These are phyloP conservation scores for Acrocephalus kingi DNA, from an alignment of 2,113 vertebrate genomes.

Conservation along the genomic window DNA sequence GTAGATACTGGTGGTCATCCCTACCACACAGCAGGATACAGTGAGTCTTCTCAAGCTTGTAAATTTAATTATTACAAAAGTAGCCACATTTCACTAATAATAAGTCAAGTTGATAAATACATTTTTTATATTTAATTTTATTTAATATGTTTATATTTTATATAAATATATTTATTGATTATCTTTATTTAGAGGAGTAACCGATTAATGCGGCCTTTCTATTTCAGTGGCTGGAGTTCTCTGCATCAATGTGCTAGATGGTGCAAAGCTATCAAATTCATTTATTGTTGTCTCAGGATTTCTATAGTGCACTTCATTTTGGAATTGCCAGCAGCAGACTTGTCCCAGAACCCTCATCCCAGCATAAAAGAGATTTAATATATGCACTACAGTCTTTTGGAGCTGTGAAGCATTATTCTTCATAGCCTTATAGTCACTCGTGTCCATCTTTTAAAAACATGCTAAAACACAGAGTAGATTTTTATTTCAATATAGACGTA, in stretches of 20 bases:
- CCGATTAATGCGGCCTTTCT: neutral
- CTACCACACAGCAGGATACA: neutral
- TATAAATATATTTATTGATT: neutral
- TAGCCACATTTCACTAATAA: neutral
- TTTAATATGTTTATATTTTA: neutral
- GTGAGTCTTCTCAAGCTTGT: neutral
- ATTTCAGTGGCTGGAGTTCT: neutral
- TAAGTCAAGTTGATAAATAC: neutral
- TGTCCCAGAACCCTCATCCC: neutral
- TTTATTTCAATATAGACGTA: neutral
- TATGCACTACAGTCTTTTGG: neutral
- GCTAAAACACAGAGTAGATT: neutral
- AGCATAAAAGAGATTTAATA: neutral
- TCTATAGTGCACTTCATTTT: neutral
- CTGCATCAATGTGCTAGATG: accelerated
- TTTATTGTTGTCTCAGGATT: neutral
- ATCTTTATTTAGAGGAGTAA: neutral
- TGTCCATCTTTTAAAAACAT: neutral
- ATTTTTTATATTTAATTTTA: neutral
- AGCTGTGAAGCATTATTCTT: neutral
- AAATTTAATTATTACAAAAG: neutral
- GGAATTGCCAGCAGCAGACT: neutral
- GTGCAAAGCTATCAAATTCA: neutral
- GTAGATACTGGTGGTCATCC: neutral
- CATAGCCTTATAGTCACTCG: neutral